Conservation (phyloP, 2,113 vertebrate species). For the Pachypanchax playfairii region DNA sequence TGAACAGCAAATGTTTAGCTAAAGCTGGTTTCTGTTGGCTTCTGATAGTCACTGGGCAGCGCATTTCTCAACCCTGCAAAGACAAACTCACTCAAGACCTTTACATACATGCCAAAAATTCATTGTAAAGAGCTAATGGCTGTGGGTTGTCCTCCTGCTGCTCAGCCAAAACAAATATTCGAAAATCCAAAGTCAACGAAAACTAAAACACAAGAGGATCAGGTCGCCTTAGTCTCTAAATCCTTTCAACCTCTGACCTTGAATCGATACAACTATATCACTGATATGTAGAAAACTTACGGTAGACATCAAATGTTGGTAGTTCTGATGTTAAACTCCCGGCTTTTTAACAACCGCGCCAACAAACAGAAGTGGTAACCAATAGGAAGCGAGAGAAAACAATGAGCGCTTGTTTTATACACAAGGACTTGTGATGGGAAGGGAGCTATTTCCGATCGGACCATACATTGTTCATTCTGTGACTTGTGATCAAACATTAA, state of each 20-base stretch:
- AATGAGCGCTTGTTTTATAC: neutral
- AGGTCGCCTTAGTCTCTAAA: neutral
- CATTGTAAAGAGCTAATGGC: too few species aligned
- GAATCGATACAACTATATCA: neutral
- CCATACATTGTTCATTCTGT: neutral
- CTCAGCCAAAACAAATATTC: neutral
- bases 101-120: neutral
- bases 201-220: neutral
- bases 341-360: slow-evolving; percentile 62
- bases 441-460: slow-evolving; percentile 16
- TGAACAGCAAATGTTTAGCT: slow-evolving; percentile 1
- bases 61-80: neutral
- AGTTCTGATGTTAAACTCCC: slow-evolving; percentile 1
- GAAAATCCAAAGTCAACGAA: neutral
- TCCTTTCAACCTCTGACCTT: neutral
- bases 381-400: slow-evolving; percentile 45
- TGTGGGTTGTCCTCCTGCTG: neutral
- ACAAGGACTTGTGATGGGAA: accelerated
- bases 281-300: slow-evolving; percentile 23
- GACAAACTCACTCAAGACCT: neutral
- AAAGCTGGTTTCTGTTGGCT: slow-evolving; percentile 3
- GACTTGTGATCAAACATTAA: neutral
- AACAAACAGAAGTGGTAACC: slow-evolving; percentile 45
- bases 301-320: neutral
- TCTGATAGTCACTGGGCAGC: neutral